Evolutionary conservation across 2,888 invertebrate species (phyloP), one percentile per base, ranked within the genome.

Genomic region (Dolichomitus sp.): DNA sequence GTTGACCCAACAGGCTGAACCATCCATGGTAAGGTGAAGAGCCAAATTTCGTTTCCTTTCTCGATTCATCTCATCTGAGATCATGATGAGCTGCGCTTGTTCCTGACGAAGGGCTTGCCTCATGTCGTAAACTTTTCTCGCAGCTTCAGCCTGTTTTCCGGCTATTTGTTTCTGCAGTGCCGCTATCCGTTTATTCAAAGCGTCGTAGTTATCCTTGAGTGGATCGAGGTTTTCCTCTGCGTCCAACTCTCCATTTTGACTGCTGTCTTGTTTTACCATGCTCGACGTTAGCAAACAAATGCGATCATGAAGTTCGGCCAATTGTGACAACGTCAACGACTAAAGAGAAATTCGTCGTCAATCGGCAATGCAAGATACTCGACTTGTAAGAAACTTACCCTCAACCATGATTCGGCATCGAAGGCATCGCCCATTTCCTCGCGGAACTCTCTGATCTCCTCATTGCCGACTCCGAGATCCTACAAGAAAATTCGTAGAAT

Each of bases 281-380:
- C 77, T 80, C 54, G 90, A 89, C 19, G 92, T 92, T 57, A 90
- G 48, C 4, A 81, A 40, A 69, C 93, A 92, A 40, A 93, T 90
- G 66, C 87, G 87, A 52, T 92, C 92, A 81, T 92, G 91, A 37
- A 93, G 84, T 37, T 93, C 91, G 0, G 91, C 93, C 73, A 93
- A 78, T 82, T 92, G 89, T 2, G 90, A 89, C 72, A 92, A 63
- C 11, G 90, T 90, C 74, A 92, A 76, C 6, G 92, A 89, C 92
- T 92, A 80, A 4, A 48, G 2, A 37, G 33, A 69, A 59, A 6
- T 48, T 68, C 12, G 14, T 57, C 30, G 40, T 65, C 42, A 69
- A 72, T 57, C 5, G 19, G 0, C 48, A 42, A 70, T 69, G 57
- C 66, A 66, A 42, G 50, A 45, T 9, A 23, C 30, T n/a, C 14